A percentile compares a stretch with the other conserved stretches of the same genome.
phyloP scores from a whole-genome alignment of 2,113 vertebrate genomes.

The Taxidea taxus region DNA sequence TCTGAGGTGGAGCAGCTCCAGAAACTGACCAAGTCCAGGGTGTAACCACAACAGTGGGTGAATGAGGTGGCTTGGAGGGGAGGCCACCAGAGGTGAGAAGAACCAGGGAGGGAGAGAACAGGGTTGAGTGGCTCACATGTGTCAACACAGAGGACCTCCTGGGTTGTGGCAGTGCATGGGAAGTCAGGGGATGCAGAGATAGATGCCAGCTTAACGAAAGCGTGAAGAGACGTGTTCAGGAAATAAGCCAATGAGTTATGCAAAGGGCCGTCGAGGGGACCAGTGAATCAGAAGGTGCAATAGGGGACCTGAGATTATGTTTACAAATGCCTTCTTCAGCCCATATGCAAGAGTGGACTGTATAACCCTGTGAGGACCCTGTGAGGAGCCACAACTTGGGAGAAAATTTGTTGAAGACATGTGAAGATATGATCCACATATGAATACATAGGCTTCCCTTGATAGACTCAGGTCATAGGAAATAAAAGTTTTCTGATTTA shows the following conservation, averaged over 20 bases:
- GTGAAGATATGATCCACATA: neutral
- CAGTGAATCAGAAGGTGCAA: neutral
- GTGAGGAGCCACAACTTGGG: neutral
- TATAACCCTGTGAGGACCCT: too few species aligned
- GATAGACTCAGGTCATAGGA: neutral
- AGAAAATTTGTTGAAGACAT: neutral
- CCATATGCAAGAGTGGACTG: fast-evolving
- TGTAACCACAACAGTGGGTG: neutral
- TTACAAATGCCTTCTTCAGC: too few species aligned
- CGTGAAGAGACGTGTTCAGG: neutral
- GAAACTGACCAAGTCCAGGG: neutral
- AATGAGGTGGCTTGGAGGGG: neutral
- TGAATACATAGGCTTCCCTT: too few species aligned
- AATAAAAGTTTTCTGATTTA: neutral
- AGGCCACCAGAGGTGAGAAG: neutral
- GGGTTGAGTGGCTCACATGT: fast-evolving
- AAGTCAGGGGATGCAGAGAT: neutral
- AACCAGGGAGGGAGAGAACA: neutral
- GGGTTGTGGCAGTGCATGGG: neutral
- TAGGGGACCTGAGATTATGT: neutral
- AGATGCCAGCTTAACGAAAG: fast-evolving
- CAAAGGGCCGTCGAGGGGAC: neutral
- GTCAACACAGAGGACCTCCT: neutral
- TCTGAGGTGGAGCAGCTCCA: neutral
- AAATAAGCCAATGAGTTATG: neutral